Evolutionary conservation across 2,888 invertebrate species (phyloP).

Genomic region (Agonopterix arenella): DNA sequence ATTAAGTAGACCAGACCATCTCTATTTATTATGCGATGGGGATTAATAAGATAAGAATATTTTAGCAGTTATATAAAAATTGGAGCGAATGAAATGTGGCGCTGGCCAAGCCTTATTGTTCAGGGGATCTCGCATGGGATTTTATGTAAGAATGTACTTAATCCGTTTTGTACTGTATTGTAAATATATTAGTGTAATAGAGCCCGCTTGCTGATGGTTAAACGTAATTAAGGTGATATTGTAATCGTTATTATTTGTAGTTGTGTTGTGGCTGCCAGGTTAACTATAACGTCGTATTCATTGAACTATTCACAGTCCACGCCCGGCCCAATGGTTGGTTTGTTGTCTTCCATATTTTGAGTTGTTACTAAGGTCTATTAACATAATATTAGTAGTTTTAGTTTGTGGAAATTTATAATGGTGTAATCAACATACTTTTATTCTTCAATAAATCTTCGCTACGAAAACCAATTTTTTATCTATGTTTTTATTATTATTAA

Average conservation of each 20-base stretch:
- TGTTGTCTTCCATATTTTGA: too few relatives aligned
- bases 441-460: too few relatives aligned
- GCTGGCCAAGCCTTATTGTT: constrained; percentile 54
- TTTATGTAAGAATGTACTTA: constrained; percentile 21
- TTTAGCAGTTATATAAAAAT: neutral
- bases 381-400: too few relatives aligned
- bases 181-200: constrained; percentile 2
- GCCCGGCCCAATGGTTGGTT: too few relatives aligned
- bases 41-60: neutral
- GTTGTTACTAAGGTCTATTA: too few relatives aligned
- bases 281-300: too few relatives aligned
- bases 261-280: neutral
- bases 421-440: too few relatives aligned
- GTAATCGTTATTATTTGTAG: constrained; percentile 35
- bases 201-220: neutral
- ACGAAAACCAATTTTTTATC: too few relatives aligned
- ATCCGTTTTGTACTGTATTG: constrained; percentile 36
- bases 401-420: too few relatives aligned
- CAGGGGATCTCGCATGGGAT: constrained; percentile 27
- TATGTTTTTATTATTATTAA: too few relatives aligned
- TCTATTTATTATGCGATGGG: neutral
- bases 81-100: constrained; percentile 39
- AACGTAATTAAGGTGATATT: too few relatives aligned
- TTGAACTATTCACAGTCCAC: too few relatives aligned
- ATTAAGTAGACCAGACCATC: neutral